Evolutionary conservation across 2,113 vertebrate genomes (phyloP).

Genomic region (Bos javanicus): DNA sequence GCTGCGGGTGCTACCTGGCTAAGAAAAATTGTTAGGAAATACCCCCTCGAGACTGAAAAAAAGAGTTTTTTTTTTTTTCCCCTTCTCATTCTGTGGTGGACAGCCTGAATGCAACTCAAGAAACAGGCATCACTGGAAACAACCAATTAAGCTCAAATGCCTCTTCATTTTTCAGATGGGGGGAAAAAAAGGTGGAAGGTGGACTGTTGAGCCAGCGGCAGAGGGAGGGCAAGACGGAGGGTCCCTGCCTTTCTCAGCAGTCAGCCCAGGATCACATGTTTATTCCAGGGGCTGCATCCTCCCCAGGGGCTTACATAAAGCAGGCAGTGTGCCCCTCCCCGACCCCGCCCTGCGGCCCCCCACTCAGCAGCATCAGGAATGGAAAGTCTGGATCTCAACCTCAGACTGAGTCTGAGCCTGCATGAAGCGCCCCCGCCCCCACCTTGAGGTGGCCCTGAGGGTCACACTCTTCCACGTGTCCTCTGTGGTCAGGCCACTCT

Average conservation of each 20-base stretch:
- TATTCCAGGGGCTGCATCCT: background rate
- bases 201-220: background rate
- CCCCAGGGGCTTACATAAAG: background rate
- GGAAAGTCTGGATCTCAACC: background rate
- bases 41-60: background rate
- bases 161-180: background rate
- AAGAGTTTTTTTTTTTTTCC: background rate
- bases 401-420: background rate
- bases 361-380: background rate
- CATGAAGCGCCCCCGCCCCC: fast-evolving
- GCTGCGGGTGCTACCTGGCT: background rate
- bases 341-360: background rate
- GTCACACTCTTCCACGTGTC: background rate
- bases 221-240: background rate
- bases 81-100: background rate
- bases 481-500: background rate
- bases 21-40: background rate
- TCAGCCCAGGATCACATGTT: background rate
- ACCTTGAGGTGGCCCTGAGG: too few relatives aligned
- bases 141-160: background rate
- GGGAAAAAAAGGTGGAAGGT: background rate
- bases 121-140: background rate
- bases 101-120: background rate
- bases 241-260: background rate
- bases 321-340: background rate